Base-by-base conservation (phyloP, 2,888 invertebrate species). In the Therioaphis trifolii region DNA sequence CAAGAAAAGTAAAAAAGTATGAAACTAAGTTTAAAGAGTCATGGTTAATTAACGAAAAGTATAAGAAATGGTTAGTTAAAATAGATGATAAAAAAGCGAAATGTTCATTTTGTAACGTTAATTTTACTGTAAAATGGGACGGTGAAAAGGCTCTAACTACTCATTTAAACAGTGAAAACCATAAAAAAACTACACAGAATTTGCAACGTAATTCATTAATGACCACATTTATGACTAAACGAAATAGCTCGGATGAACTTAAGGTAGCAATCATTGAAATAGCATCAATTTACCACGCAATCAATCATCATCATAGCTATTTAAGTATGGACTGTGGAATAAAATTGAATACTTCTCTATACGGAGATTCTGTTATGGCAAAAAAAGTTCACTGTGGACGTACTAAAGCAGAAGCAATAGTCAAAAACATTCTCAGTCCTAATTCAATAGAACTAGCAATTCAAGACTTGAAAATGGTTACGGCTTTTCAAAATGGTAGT, bases 291-390 rank as follows among this genome's bases (percentile, higher is more conserved):
- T 86, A 86, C 85, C 86, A 86, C 78, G 86, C 85, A 74, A 85
- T 86, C 43, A 84, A 84, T 69, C 86, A 87, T 84, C 86, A 86
- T 85, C 86, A 86, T 85, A 85, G 85, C 66, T 87, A 87, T 85
- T 72, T 85, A 68, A 86, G 86, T 78, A 85, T 85, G 84, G 86
- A 86, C 72, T 86, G 85, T 85, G 86, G 85, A 55, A 86, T 85
- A 18, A 86, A 86, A 84, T 79, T 86, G 27, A 85, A 85, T 79
- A 80, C 85, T 49, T 61, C 71, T 69, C 71, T 85, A 63, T 86
- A 85, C 72, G 63, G 72, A 35, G 86, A 86, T 82, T 86, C 85
- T 43, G 82, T 85, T 46, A 84, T 86, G 35, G 85, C 84, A 61
- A 85, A 85, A 71, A 71, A 49, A 49, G 14, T 49, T 49, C 49